phyloP scores from a whole-genome alignment of 2,113 vertebrate genomes.

The Trachemys scripta region DNA sequence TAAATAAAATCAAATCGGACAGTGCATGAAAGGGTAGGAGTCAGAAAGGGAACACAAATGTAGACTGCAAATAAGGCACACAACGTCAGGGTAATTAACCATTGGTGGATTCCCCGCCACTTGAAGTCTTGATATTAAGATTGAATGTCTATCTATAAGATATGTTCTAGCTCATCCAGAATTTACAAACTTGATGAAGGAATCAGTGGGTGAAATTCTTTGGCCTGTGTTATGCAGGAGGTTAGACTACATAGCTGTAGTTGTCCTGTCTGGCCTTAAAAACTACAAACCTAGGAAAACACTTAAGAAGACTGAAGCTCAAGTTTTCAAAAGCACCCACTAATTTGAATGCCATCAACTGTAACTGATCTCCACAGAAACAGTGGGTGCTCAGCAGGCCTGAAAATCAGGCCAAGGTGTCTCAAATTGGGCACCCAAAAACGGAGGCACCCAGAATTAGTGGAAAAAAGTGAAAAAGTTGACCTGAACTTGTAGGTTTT shows the following conservation, averaged over 20 bases:
- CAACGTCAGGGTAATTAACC: not conserved
- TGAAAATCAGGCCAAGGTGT: not conserved
- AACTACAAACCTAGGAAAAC: not conserved
- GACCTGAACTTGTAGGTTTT: not conserved
- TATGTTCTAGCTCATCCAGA: not conserved
- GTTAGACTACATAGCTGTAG: not conserved
- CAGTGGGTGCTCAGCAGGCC: not conserved
- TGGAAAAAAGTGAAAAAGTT: not conserved
- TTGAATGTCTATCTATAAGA: not conserved
- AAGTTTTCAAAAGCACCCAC: not conserved
- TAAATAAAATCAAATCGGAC: not conserved
- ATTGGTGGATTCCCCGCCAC: not conserved
- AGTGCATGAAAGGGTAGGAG: not conserved
- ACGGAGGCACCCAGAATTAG: not conserved
- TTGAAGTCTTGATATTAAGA: not conserved
- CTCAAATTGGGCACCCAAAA: not conserved
- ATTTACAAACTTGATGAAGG: not conserved
- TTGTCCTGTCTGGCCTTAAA: not conserved
- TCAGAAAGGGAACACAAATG: not conserved
- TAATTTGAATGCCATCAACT: not conserved
- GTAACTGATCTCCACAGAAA: not conserved
- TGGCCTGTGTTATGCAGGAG: not conserved
- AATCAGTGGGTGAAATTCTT: not conserved
- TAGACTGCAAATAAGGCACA: not conserved
- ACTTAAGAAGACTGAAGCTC: not conserved